These are phyloP conservation scores for Drepana falcataria DNA, from an alignment of 2,888 invertebrate species.

Conservation along the genomic window DNA sequence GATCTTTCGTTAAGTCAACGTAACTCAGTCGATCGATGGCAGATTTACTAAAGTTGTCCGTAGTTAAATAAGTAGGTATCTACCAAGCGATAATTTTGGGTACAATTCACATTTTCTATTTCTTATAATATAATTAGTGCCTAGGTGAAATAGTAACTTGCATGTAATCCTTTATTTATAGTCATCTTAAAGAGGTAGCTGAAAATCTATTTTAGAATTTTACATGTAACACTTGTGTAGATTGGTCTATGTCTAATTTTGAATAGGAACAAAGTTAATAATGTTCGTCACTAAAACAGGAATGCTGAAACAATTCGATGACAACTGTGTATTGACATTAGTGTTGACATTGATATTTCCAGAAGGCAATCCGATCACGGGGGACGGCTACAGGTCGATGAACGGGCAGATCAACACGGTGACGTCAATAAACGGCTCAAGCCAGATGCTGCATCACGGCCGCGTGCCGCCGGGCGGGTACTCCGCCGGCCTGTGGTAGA, in stretches of 20 bases:
- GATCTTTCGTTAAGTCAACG: constrained; percentile 6
- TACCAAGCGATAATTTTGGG: not conserved
- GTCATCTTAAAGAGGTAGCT: too few species aligned
- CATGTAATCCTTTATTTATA: not conserved
- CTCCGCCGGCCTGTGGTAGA: constrained; percentile 84
- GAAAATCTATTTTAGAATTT: too few species aligned
- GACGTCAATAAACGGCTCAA: constrained; percentile 65
- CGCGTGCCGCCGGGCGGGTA: constrained; percentile 84
- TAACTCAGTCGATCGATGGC: not conserved
- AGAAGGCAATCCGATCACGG: constrained; percentile 80
- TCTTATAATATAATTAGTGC: not conserved
- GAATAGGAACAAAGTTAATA: too few species aligned
- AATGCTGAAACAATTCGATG: not conserved
- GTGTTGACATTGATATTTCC: constrained; percentile 32
- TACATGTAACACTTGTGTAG: too few species aligned
- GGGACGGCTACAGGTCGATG: constrained; percentile 78
- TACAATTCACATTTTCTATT: not conserved
- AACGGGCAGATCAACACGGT: constrained; percentile 78
- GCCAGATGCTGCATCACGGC: constrained; percentile 63
- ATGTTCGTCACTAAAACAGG: too few species aligned
- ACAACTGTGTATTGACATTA: not conserved
- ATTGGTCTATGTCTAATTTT: too few species aligned
- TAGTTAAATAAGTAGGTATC: not conserved
- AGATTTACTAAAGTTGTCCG: not conserved
- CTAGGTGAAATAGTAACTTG: not conserved